Conservation (phyloP, 2,888 invertebrate genomes). For the Stenodema calcarata region DNA sequence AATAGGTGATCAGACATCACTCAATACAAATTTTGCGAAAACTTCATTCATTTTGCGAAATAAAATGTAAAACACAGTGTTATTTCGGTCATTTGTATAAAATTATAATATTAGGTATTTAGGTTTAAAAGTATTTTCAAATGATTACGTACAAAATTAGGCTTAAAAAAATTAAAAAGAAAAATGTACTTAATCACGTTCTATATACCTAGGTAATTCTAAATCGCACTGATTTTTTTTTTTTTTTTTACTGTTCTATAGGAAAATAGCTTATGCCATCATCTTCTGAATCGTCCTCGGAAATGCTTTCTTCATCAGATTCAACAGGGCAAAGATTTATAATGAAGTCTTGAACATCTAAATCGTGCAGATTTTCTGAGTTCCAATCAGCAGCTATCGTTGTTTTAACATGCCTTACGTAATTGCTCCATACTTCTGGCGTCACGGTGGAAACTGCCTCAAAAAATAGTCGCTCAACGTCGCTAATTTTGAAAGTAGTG, state of each 20-base stretch:
- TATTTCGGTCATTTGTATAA: too few relatives aligned
- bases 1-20: neutral
- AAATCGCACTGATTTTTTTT: neutral
- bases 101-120: too few relatives aligned
- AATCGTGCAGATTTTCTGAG: too few relatives aligned
- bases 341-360: neutral
- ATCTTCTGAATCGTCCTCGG: neutral
- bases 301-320: neutral
- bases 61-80: too few relatives aligned
- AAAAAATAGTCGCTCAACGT: slow-evolving; percentile 34
- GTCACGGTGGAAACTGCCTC: neutral
- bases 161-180: neutral
- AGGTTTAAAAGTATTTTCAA: too few relatives aligned
- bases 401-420: too few relatives aligned
- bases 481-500: slow-evolving; percentile 47
- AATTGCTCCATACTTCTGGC: neutral
- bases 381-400: too few relatives aligned
- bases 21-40: too few relatives aligned
- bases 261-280: neutral
- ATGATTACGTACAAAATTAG: neutral
- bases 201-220: neutral
- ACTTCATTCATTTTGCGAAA: too few relatives aligned
- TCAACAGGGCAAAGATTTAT: neutral
- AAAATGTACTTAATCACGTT: neutral
- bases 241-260: neutral